These are phyloP conservation scores for Dicrurus megarhynchus DNA, from an alignment of 2,113 vertebrate genomes.

Conservation along the genomic window DNA sequence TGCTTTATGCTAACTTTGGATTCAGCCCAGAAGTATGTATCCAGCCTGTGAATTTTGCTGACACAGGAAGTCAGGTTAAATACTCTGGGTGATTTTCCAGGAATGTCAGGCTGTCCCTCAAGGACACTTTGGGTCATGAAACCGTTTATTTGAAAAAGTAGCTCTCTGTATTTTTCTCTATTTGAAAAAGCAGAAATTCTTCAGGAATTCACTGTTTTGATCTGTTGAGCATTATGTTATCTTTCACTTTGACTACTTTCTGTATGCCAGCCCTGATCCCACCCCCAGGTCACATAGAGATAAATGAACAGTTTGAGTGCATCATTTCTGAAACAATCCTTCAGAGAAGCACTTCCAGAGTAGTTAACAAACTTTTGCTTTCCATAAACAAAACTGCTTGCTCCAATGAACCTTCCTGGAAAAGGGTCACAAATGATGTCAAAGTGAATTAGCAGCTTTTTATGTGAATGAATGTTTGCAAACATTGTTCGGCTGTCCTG, in stretches of 20 bases:
- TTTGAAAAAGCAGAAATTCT: neutral
- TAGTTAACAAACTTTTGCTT: constrained; percentile 38
- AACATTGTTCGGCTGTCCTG: constrained; percentile 8
- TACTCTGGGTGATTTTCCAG: neutral
- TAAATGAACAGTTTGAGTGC: neutral
- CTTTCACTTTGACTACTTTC: neutral
- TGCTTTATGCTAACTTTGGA: neutral
- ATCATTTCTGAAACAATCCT: neutral
- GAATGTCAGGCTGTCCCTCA: neutral
- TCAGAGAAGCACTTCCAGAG: neutral
- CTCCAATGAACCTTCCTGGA: constrained; percentile 40
- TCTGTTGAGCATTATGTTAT: neutral
- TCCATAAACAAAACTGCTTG: constrained; percentile 22
- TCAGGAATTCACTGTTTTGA: neutral
- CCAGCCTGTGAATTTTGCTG: neutral
- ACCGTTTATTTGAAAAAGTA: neutral
- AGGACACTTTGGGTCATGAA: neutral
- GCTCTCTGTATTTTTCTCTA: neutral
- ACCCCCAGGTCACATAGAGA: neutral
- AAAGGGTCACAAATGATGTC: constrained; percentile 56
- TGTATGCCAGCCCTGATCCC: neutral
- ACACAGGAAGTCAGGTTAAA: neutral
- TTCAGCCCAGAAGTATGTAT: neutral
- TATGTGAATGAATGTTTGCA: constrained; percentile 20
- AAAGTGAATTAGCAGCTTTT: constrained; percentile 39